Base-by-base conservation (phyloP, 1,140 invertebrate species). In the Daktulosphaira vitifoliae region DNA sequence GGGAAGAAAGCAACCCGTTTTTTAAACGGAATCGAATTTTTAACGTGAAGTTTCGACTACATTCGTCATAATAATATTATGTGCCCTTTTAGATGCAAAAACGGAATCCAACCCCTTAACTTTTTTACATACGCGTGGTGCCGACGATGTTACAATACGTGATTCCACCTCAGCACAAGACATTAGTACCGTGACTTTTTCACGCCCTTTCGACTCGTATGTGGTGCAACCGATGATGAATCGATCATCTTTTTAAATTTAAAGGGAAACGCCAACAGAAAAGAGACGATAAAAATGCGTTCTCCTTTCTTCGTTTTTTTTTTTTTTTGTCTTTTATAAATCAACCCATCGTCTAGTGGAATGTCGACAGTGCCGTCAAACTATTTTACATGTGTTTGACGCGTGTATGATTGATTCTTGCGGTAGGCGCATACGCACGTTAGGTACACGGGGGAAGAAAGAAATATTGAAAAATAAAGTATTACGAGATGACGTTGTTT, bases 351-450 rank as follows among this genome's bases (percentile, higher is more conserved):
- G 51, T 23, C 22, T 20, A 49, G 13, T 23, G 53, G 53, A 59
- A 59, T 59, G 54, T 59, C 29, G 54, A 26, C 54, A 22, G 56
- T 48, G 38, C 42, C 56, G 26, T 48, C 42, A 62, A 62, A 62
- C 25, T 11, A 39, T 48, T 46, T 48, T 62, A 62, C 56, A 62
- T 62, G 56, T 48, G 56, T 62, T 62, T 62, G 56, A 62, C 56
- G 56, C 56, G 56, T n/a, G 56, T 62, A 62, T 62, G 56, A 62
- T 62, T 62, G 56, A 62, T 62, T 62, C 56, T 25, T 25, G 56
- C 13, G 25, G 29, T 33, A 33, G 29, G 23, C 7, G 11, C 38
- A 44, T 20, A 56, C 53, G n/a, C 26, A 33, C 53, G 37, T n/a
- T n/a, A 29, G 18, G 16, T 26, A 33, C n/a, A 26, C 6, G 39